Base-by-base conservation (phyloP, 30 jellyfish, hydroid and myxozoan species). In the Phacellophora camtschatica region DNA sequence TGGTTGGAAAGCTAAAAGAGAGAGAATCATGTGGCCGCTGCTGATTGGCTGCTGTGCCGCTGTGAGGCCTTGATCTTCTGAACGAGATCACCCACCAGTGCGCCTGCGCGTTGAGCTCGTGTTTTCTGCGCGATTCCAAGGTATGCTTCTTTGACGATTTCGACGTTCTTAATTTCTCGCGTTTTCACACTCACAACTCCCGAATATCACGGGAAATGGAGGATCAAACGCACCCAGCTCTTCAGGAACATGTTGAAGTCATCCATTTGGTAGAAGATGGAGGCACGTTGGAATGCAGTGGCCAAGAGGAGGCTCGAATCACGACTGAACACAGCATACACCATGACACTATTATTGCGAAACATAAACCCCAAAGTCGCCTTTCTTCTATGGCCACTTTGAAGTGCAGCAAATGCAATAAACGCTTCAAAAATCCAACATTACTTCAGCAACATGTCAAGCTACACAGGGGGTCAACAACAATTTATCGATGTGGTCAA, bases 21-120 rank as follows among this genome's bases (percentile, higher is more conserved):
- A n/a, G n/a, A n/a, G n/a, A n/a, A n/a, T n/a, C n/a, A n/a, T n/a
- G n/a, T n/a, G n/a, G n/a, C n/a, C n/a, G n/a, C n/a, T n/a, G n/a
- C n/a, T n/a, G n/a, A n/a, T n/a, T n/a, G n/a, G n/a, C n/a, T n/a
- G n/a, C n/a, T n/a, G n/a, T n/a, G n/a, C n/a, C n/a, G n/a, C n/a
- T n/a, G n/a, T n/a, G n/a, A n/a, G n/a, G n/a, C n/a, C n/a, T n/a
- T n/a, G n/a, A n/a, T n/a, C n/a, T n/a, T n/a, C n/a, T n/a, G n/a
- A n/a, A n/a, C n/a, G n/a, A n/a, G n/a, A n/a, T n/a, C n/a, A n/a
- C n/a, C n/a, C n/a, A n/a, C n/a, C 61, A 46, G 10, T 13, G 51
- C 51, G 13, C 61, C 86, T 73, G 86, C 86, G 86, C 86, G 43
- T 53, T 27, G 66, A 51, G 86, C 86, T 80, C 91, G 91, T 80